Evolutionary conservation across 2,888 invertebrate genomes (phyloP), one percentile per base, ranked within the genome.

Genomic region (Dione juno): DNA sequence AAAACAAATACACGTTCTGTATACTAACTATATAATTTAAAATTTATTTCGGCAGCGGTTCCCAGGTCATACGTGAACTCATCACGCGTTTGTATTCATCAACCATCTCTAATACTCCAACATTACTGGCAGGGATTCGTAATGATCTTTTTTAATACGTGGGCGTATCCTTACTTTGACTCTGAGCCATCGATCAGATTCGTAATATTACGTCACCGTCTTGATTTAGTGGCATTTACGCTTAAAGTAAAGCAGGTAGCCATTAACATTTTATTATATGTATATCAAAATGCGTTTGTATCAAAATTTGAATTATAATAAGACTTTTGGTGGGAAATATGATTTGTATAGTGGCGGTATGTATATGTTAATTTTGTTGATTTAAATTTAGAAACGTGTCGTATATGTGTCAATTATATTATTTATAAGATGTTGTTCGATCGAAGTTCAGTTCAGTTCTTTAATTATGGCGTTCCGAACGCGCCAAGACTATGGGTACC

Each of bases 91-190:
- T 45, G 35, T 70, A 69, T 75, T 70, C 65, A 72, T 70, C 72
- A 72, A 69, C 45, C 48, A 53, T 45, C 50, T 59, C 54, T 67
- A 72, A 67, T 70, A 69, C 58, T 59, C 64, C 69, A 59, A 67
- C 72, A 76, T 74, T 71, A 72, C 68, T 54, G 70, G 69, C 57
- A 72, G 67, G 73, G 71, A 70, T 76, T 71, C 70, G 71, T 77
- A 77, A 77, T 74, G 74, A 64, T 73, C 69, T 73, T 77, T 64
- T 77, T 75, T 78, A 77, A 78, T 78, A 74, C 72, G 79, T 80
- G 78, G 83, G 82, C 80, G 83, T 79, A 77, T 74, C 76, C 77
- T 74, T 74, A 76, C 71, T 74, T 77, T 72, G 63, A 71, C 71
- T 69, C 75, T 73, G 50, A 50, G 66, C 74, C 77, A 79, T 79